Evolutionary conservation across 2,888 invertebrate genomes (phyloP), one percentile per base, ranked within the genome.

Genomic region (Epinotia brunnichana): DNA sequence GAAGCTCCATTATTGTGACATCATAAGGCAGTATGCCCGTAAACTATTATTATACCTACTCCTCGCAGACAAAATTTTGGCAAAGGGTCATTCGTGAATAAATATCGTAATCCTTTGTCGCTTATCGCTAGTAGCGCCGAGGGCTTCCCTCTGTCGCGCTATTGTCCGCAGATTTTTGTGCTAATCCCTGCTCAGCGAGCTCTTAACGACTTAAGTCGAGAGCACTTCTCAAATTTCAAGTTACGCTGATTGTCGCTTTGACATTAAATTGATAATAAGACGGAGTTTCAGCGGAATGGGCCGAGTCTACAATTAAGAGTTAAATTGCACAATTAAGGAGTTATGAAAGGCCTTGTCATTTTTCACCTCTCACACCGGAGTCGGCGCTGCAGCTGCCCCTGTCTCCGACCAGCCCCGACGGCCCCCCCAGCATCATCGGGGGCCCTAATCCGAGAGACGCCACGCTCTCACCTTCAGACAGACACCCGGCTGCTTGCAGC

Each of bases 351-450:
- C 35, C 35, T 35, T 48, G 48, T 62, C 39, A 56, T 62, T 70
- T 53, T 75, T 79, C 83, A 84, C 96, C 96, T 81, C 97, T 94
- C 19, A 97, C 96, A 5, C 97, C 97, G 29, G 97, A 97, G 87
- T 97, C 97, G 15, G 97, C 97, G 82, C 97, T 97, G 90, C 97
- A 97, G 82, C 97, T 97, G 75, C 97, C 97, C 56, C 97, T 93
- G 85, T 97, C 97, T 48, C 94, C 95, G 77, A 93, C 88, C 73
- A 92, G 84, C 29, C 93, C 94, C 56, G 85, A 90, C 13, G 89
- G 93, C 62, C 89, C 92, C 15, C 87, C 92, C 69, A 95, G 94
- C 77, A 95, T 94, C 81, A 95, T 93, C 0, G 95, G 95, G 0
- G 95, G 95, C 0, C 95, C 95, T 21, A 94, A 90, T 4, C 96